Evolutionary conservation across 2,888 invertebrate species (phyloP).

Genomic region (Theristus sp.): DNA sequence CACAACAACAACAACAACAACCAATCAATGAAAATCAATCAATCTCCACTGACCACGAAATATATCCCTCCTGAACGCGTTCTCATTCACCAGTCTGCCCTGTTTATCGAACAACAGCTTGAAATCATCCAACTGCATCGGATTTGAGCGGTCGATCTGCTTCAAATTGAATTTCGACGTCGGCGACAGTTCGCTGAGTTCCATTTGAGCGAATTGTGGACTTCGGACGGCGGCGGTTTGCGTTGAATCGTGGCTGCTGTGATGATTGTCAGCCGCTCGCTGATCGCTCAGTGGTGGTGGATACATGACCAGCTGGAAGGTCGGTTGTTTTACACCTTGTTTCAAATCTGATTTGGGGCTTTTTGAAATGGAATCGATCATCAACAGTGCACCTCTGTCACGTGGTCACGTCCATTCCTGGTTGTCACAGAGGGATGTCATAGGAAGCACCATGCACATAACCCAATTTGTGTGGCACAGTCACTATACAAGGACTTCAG

Average conservation of each 20-base stretch:
- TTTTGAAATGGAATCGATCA: too few relatives aligned
- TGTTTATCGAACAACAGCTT: conserved; percentile 23
- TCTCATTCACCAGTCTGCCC: conserved; percentile 28
- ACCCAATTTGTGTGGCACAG: too few relatives aligned
- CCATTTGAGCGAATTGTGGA: neutral
- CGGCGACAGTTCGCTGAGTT: neutral
- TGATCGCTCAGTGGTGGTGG: neutral
- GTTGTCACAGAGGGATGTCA: too few relatives aligned
- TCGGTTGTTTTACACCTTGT: too few relatives aligned
- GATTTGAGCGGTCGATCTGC: conserved; percentile 7
- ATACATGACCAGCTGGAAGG: neutral
- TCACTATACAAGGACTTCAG: too few relatives aligned
- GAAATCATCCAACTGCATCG: conserved; percentile 19
- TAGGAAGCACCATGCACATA: too few relatives aligned
- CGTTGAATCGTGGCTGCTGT: neutral
- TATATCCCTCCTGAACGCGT: conserved; percentile 23
- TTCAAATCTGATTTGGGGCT: too few relatives aligned
- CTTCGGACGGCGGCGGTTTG: neutral
- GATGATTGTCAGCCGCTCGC: neutral
- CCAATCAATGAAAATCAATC: too few relatives aligned
- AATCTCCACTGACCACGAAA: conserved; percentile 21
- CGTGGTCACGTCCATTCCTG: too few relatives aligned
- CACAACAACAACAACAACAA: too few relatives aligned
- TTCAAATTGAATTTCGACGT: neutral
- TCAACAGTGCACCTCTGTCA: too few relatives aligned